phyloP scores from a whole-genome alignment of 2,113 vertebrate species.

The Muscicapa adusta region DNA sequence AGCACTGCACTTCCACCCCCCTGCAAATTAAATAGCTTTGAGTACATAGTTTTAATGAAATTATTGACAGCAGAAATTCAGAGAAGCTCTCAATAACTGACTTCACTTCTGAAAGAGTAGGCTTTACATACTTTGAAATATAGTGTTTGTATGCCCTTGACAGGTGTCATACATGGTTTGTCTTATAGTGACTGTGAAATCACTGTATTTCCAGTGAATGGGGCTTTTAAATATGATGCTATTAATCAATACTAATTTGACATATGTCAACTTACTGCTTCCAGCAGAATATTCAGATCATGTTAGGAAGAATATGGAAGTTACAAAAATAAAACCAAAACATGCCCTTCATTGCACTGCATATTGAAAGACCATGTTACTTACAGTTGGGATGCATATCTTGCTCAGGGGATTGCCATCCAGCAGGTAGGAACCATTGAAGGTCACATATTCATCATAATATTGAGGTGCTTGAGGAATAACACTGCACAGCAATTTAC shows the following conservation, averaged over 20 bases:
- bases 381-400: slow-evolving; percentile 97
- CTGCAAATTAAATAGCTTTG: neutral
- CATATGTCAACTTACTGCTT: neutral
- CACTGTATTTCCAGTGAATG: neutral
- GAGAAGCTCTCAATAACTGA: neutral
- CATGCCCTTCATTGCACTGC: neutral
- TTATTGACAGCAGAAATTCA: neutral
- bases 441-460: slow-evolving; percentile 97
- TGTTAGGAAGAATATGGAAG: neutral
- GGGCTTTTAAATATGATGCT: neutral
- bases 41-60: neutral
- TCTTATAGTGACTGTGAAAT: neutral
- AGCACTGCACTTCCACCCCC: neutral
- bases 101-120: neutral
- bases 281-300: neutral
- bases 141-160: neutral
- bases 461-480: slow-evolving; percentile 97
- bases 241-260: neutral
- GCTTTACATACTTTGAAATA: neutral
- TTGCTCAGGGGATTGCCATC: slow-evolving; percentile 98
- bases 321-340: neutral
- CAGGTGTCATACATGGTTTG: neutral
- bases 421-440: slow-evolving; percentile 95
- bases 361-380: slow-evolving; percentile 31
- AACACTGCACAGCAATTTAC: slow-evolving; percentile 93